Base-by-base conservation (phyloP, 1,140 invertebrate species). In the Drosophila burlai region DNA sequence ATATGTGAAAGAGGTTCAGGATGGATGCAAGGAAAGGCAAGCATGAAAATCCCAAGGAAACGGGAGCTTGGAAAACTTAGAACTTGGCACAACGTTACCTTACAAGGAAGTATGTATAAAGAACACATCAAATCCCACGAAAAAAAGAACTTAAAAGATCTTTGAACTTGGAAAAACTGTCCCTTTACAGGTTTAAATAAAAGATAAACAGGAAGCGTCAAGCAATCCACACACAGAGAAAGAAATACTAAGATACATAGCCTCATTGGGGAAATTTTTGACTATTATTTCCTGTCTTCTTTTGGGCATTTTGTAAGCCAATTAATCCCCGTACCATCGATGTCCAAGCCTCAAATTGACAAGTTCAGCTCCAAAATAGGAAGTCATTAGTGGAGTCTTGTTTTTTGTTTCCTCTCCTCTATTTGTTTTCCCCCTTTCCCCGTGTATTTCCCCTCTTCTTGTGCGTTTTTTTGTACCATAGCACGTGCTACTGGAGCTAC, bases 291-390 rank as follows among this genome's bases (percentile, higher is more conserved):
- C 68, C 71, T 52, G 55, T 38, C 68, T 50, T 60, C 26, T 50
- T 50, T 74, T 74, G 71, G 71, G 31, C 67, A 74, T 73, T 74
- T 74, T 61, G 60, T 69, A 61, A 24, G 68, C 71, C 50, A 73
- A 74, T 74, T 74, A 73, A 74, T 73, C 50, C 54, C 52, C 54
- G 15, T 7, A 16, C 16, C 65, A 73, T 73, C 54, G 67, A 61
- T 73, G 67, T 15, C 52, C 34, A 40, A 24, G 54, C 10, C 26
- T 16, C 69, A 60, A 73, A 73, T 73, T 73, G 71, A 74, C 71
- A 73, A 74, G 31, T 73, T 73, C 54, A 40, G 26, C 68, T 24
- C 24, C 71, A 26, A 74, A 73, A 61, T 52, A 52, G 71, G 71
- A 74, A 74, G 71, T 74, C 55, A 74, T 74, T 73, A 74, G 72